Evolutionary conservation across 2,888 invertebrate genomes (phyloP).

Genomic region (Eristalis arbustorum): DNA sequence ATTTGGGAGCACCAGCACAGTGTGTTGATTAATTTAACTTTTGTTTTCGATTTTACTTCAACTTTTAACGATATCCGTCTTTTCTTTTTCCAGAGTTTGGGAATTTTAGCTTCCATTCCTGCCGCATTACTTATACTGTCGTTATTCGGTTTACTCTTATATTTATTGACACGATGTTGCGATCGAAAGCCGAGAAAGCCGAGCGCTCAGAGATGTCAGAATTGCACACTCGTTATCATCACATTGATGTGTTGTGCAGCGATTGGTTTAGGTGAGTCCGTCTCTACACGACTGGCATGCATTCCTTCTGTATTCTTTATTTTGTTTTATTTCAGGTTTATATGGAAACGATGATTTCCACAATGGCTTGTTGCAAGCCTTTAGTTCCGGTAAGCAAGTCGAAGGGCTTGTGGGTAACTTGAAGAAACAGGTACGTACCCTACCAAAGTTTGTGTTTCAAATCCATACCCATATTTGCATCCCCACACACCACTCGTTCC

Average conservation of each 20-base stretch:
- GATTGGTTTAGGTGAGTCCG: constrained; percentile 87
- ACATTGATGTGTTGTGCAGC: constrained; percentile 94
- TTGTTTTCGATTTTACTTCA: constrained; percentile 3
- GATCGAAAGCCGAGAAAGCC: constrained; percentile 91
- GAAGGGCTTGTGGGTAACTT: constrained; percentile 90
- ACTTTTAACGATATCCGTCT: background rate
- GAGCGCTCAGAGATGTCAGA: constrained; percentile 80
- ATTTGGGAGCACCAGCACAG: constrained; percentile 7
- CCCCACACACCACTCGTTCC: background rate
- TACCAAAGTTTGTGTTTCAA: no score
- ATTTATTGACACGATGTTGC: constrained; percentile 96
- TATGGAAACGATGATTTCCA: constrained; percentile 98
- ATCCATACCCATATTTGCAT: no score
- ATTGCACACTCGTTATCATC: constrained; percentile 79
- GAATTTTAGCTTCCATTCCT: constrained; percentile 95
- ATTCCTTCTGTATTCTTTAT: background rate
- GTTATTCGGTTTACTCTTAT: constrained; percentile 92
- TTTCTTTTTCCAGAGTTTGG: constrained; percentile 87
- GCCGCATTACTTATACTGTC: constrained; percentile 95
- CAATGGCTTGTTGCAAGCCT: constrained; percentile 91
- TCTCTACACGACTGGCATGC: background rate
- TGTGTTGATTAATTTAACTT: constrained; percentile 68
- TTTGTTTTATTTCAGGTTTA: constrained; percentile 81
- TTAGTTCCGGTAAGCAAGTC: constrained; percentile 89
- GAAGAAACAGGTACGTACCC: constrained; percentile 86